These are phyloP conservation scores for Rhizomys pruinosus DNA, from an alignment of 2,113 vertebrate genomes.

Conservation along the genomic window DNA sequence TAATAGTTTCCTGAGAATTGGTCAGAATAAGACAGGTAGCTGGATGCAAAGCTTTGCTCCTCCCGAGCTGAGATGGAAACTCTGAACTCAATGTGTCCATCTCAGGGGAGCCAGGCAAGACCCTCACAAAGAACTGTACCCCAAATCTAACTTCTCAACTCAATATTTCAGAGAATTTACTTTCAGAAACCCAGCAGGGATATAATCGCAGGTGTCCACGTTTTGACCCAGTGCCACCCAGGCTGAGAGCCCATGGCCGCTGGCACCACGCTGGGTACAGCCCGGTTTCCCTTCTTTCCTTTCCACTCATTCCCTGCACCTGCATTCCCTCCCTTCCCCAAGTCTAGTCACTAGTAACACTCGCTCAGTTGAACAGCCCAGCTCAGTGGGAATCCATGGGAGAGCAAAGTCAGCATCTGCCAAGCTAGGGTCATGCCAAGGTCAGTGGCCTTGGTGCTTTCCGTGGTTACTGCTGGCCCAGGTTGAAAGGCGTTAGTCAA, in stretches of 20 bases:
- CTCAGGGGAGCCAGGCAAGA: background rate
- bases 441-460: conserved; percentile 58
- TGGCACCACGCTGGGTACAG: background rate
- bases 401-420: conserved; percentile 43
- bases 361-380: conserved; percentile 17
- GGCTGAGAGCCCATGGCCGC: background rate
- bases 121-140: background rate
- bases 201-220: fast-evolving
- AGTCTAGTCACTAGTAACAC: conserved; percentile 12
- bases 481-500: conserved; percentile 62
- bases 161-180: too few relatives aligned
- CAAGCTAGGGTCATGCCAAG: conserved; percentile 29
- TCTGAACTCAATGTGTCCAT: background rate
- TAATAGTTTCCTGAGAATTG: background rate
- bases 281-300: background rate
- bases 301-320: background rate
- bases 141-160: background rate
- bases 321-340: background rate
- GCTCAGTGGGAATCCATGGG: conserved; percentile 22
- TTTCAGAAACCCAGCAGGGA: background rate
- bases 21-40: background rate
- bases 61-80: background rate
- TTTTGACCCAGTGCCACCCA: background rate
- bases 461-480: conserved; percentile 67
- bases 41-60: background rate